Conservation (phyloP, 2,888 invertebrate species). For the Papilio elwesi region DNA sequence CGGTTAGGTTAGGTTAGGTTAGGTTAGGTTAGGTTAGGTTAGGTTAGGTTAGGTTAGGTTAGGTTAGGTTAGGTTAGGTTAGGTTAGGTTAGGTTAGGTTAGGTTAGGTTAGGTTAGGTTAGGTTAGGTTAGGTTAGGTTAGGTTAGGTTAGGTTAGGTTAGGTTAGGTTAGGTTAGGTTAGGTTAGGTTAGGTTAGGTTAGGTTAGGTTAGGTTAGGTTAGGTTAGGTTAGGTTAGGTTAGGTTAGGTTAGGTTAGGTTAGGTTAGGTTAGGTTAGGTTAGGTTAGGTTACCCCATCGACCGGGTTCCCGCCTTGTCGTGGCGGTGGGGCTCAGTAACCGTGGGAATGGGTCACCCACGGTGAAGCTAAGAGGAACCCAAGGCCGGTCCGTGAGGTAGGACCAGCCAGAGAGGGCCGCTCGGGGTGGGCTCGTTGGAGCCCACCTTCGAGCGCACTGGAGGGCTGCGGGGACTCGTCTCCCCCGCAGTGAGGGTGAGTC, state of each 20-base stretch:
- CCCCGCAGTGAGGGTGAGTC: no score
- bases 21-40: conserved; percentile 22
- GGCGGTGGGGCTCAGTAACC: no score
- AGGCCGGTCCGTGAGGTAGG: no score
- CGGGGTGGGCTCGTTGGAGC: no score
- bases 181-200: conserved; percentile 32
- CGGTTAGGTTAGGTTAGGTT: no score
- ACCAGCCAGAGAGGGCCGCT: no score
- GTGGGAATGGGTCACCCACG: no score
- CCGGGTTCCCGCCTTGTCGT: no score
- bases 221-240: conserved; percentile 33
- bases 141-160: conserved; percentile 28
- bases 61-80: not conserved
- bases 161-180: conserved; percentile 34
- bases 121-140: conserved; percentile 36
- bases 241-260: conserved; percentile 30
- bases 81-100: conserved; percentile 7
- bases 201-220: conserved; percentile 25
- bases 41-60: conserved; percentile 20
- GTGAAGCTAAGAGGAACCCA: no score
- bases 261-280: conserved; percentile 26
- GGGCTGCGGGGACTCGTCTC: no score
- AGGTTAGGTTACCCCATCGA: conserved; percentile 18
- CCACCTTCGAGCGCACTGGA: no score
- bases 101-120: conserved; percentile 34